phyloP scores from a whole-genome alignment of 2,113 vertebrate genomes.

The Lepus americanus region DNA sequence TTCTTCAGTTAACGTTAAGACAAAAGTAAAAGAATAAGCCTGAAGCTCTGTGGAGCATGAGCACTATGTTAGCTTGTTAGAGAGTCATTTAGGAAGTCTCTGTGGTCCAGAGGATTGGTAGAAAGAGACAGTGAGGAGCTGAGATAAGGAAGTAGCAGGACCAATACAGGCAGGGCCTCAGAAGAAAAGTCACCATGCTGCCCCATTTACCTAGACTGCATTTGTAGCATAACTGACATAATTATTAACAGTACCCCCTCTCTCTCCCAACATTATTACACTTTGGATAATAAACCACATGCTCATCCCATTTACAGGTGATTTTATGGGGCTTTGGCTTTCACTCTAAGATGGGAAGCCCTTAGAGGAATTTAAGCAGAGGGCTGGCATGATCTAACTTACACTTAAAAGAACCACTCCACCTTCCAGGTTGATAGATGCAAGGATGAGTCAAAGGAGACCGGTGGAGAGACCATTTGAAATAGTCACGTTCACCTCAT shows the following conservation, averaged over 20 bases:
- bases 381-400: neutral
- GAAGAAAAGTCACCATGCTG: neutral
- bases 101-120: neutral
- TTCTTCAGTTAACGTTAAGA: neutral
- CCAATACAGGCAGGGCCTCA: neutral
- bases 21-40: neutral
- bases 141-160: neutral
- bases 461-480: neutral
- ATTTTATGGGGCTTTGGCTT: neutral
- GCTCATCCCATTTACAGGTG: neutral
- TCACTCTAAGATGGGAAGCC: neutral
- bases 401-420: neutral
- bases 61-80: neutral
- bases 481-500: neutral
- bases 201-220: neutral
- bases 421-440: neutral
- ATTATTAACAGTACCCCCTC: neutral
- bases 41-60: neutral
- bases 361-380: neutral
- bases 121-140: neutral
- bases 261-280: neutral
- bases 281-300: neutral
- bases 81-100: neutral
- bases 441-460: neutral
- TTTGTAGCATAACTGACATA: neutral